These are phyloP conservation scores for Theristicus caerulescens DNA, from an alignment of 2,113 vertebrate species.

Conservation along the genomic window DNA sequence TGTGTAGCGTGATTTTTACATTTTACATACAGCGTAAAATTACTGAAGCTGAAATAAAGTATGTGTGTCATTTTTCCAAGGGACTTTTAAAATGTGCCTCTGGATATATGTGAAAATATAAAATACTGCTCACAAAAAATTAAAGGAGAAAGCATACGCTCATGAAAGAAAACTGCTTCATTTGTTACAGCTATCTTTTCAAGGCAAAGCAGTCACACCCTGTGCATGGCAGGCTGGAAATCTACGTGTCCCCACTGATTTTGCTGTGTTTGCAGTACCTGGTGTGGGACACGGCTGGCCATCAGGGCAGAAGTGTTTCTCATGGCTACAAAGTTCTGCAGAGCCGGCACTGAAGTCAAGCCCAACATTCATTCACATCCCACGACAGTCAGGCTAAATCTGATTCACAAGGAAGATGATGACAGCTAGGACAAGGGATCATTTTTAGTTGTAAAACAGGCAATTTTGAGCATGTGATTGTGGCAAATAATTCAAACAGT, in stretches of 20 bases:
- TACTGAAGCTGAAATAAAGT: constrained; percentile 34
- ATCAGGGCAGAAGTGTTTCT: not conserved
- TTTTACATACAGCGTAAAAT: not conserved
- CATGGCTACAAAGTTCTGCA: not conserved
- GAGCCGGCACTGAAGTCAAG: not conserved
- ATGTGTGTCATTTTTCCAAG: constrained; percentile 42
- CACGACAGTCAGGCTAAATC: not conserved
- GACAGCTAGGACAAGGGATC: constrained; percentile 18
- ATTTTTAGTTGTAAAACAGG: not conserved
- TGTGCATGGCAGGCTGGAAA: not conserved
- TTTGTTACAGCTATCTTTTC: constrained; percentile 18
- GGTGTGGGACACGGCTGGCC: not conserved
- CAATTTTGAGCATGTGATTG: not conserved
- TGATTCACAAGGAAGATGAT: not conserved
- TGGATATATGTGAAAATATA: constrained; percentile 39
- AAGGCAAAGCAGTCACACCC: not conserved
- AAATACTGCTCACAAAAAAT: not conserved
- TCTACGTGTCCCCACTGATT: not conserved
- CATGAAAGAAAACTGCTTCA: not conserved
- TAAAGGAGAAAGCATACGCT: not conserved
- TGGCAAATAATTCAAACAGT: not conserved
- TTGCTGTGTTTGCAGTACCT: not conserved
- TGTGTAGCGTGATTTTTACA: not conserved
- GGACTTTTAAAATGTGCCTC: constrained; percentile 30
- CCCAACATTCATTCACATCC: not conserved